Evolutionary conservation across 2,797 vertebrate species (phyloP).

Genomic region (Hypotaenidia philippensis): DNA sequence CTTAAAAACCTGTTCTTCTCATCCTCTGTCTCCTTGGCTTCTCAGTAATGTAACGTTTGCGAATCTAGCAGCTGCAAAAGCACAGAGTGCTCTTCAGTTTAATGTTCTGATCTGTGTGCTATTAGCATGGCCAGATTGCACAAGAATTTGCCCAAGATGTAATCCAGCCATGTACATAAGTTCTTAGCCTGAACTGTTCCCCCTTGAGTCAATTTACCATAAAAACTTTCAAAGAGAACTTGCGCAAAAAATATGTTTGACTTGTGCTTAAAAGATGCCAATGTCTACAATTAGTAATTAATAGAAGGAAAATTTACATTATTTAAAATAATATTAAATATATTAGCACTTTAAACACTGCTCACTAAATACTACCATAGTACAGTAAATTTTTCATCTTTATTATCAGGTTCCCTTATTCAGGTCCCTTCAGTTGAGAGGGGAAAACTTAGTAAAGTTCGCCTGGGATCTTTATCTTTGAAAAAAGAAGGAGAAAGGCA

Average conservation of each 20-base stretch:
- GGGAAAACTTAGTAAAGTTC: constrained; percentile 96
- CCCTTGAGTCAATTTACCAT: background rate
- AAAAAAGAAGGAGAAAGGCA: constrained; percentile 99
- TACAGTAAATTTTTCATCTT: constrained; percentile 49
- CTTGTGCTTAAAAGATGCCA: background rate
- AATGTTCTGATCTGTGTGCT: background rate
- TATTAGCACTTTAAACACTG: background rate
- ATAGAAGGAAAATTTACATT: background rate
- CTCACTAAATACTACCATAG: background rate
- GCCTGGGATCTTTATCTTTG: constrained; percentile 94
- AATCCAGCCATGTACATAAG: background rate
- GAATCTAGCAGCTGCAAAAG: background rate
- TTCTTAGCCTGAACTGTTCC: background rate
- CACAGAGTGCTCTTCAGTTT: background rate
- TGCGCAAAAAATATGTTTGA: background rate
- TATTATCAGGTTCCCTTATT: constrained; percentile 92
- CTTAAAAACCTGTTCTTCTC: background rate
- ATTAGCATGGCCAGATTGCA: background rate
- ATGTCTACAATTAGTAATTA: background rate
- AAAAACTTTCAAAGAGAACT: background rate
- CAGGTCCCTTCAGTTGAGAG: constrained; percentile 97
- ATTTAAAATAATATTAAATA: background rate
- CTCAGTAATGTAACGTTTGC: background rate
- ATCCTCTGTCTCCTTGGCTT: background rate
- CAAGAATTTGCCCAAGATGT: background rate